These are phyloP conservation scores for Phyllostomus discolor DNA, from an alignment of 2,113 vertebrate genomes.

Conservation along the genomic window DNA sequence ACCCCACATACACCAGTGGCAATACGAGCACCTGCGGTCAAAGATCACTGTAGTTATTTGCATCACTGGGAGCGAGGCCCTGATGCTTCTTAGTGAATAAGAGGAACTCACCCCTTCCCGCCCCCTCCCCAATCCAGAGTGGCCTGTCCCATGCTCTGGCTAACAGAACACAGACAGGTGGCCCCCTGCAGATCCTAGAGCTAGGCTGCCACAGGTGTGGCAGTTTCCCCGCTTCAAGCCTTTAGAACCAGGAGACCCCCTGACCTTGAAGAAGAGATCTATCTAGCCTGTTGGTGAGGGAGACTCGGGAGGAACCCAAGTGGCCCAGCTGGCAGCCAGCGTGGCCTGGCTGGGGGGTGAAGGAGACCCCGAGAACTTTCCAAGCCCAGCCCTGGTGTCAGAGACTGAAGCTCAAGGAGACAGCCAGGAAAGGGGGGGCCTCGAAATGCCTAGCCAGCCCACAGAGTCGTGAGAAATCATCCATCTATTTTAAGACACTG, in stretches of 20 bases:
- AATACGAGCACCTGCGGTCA: neutral
- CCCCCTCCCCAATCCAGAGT: neutral
- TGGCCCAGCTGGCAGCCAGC: neutral
- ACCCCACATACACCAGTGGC: neutral
- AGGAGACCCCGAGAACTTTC: fast-evolving
- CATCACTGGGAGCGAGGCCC: neutral
- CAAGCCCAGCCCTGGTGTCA: too few species aligned
- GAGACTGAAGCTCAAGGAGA: neutral
- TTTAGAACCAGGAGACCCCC: neutral
- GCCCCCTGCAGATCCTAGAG: neutral
- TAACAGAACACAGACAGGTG: neutral
- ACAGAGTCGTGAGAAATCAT: neutral
- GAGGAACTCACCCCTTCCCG: neutral
- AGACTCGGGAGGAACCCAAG: neutral
- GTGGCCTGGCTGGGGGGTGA: neutral
- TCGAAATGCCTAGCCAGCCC: neutral
- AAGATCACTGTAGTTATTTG: neutral
- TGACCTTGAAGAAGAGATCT: neutral
- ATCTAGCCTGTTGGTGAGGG: neutral
- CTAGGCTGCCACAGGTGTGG: neutral
- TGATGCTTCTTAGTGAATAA: neutral
- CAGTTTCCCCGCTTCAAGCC: too few species aligned
- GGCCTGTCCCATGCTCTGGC: neutral
- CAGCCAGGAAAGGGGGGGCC: too few species aligned
- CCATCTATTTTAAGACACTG: neutral